Evolutionary conservation across 53 echinoderm and acorn worm genomes (phyloP).

Genomic region (Arbacia lixula): DNA sequence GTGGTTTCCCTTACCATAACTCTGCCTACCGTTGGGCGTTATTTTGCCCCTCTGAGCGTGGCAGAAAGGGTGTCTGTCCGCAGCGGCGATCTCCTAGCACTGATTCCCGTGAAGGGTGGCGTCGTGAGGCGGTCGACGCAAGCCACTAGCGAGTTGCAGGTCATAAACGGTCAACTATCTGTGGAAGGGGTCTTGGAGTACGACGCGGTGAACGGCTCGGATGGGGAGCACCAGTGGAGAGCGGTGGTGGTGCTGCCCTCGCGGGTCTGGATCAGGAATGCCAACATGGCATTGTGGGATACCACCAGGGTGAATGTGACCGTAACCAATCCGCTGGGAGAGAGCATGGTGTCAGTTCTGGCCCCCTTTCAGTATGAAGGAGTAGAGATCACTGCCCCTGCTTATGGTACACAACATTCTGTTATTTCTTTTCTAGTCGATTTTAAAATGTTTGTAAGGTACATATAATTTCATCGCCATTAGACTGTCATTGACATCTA

Average conservation of each 20-base stretch:
- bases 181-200: neutral
- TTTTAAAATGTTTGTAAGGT: no score
- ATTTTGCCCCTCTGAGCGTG: neutral
- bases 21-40: neutral
- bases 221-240: conserved; percentile 32
- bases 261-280: conserved; percentile 25
- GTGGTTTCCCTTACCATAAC: neutral
- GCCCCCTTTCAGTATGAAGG: neutral
- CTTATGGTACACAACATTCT: no score
- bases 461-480: no score
- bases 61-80: conserved; percentile 2
- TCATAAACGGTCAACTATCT: neutral
- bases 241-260: conserved; percentile 44
- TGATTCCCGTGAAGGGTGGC: neutral
- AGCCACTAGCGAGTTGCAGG: neutral
- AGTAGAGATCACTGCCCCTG: conserved; percentile 25
- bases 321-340: conserved; percentile 37
- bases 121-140: neutral
- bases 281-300: conserved; percentile 8
- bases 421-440: no score
- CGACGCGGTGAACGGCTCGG: neutral
- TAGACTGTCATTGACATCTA: no score
- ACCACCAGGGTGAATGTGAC: conserved; percentile 32
- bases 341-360: neutral
- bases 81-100: conserved; percentile 8